Percentiles rank a stretch among this genome's conserved stretches.
These are phyloP conservation scores for Drosophila barbarae DNA, from an alignment of 2,888 invertebrate genomes.

Conservation along the genomic window DNA sequence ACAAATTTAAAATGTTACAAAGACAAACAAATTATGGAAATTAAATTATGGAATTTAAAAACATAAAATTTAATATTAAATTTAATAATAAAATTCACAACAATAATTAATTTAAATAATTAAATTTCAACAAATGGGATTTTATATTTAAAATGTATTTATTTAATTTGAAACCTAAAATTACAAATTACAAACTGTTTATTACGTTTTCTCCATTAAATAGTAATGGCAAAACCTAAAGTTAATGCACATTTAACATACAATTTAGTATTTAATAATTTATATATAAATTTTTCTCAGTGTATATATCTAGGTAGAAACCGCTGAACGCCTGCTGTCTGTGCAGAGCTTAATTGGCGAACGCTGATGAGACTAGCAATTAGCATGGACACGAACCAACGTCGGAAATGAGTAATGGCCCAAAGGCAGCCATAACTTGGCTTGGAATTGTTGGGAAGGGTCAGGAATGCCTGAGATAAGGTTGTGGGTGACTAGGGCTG, in stretches of 20 bases:
- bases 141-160: no score
- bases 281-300: neutral
- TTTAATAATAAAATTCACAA: no score
- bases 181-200: no score
- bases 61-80: no score
- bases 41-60: no score
- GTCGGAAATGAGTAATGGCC: conserved; percentile 28
- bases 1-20: no score
- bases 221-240: neutral
- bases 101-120: no score
- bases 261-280: no score
- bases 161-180: no score
- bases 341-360: conserved; percentile 38
- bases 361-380: conserved; percentile 34
- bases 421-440: conserved; percentile 3
- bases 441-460: conserved; percentile 7
- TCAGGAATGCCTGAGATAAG: conserved; percentile 4
- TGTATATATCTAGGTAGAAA: conserved; percentile 9
- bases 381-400: conserved; percentile 40
- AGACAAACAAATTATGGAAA: no score
- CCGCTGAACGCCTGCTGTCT: conserved; percentile 20
- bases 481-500: neutral
- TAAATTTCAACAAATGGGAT: no score
- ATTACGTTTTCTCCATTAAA: neutral
- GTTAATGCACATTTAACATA: no score